A percentile compares a stretch with the other conserved stretches of the same genome.
phyloP scores from a whole-genome alignment of 35 echinoderm and acorn worm genomes.

The Eucidaris tribuloides region DNA sequence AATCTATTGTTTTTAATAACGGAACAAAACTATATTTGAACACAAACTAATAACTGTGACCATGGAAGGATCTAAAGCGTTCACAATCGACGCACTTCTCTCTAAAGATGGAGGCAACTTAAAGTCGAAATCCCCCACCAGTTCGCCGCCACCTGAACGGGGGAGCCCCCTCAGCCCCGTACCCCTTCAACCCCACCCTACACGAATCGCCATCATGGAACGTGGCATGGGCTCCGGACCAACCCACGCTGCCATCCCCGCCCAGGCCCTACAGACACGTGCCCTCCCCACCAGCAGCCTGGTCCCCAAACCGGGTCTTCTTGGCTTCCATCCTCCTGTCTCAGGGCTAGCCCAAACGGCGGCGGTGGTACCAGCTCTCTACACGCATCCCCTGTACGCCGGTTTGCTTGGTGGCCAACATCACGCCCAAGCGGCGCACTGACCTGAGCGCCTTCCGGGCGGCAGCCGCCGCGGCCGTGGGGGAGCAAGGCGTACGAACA shows the following conservation, averaged over 20 bases:
- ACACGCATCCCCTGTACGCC: conserved; percentile 83
- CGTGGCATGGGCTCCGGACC: background rate
- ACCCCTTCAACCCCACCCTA: conserved; percentile 33
- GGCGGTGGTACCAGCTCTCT: conserved; percentile 66
- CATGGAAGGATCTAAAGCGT: conserved; percentile 77
- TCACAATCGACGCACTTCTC: conserved; percentile 84
- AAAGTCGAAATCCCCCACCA: conserved; percentile 22
- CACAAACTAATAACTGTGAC: too few relatives aligned
- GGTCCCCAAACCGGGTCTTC: conserved; percentile 75
- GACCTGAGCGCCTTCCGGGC: conserved; percentile 80
- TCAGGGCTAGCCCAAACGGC: conserved; percentile 12
- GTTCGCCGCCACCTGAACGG: conserved; percentile 28
- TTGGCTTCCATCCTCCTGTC: conserved; percentile 47
- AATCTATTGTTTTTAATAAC: too few relatives aligned
- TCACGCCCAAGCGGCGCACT: conserved; percentile 24
- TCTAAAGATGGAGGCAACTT: conserved; percentile 47
- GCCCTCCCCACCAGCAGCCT: conserved; percentile 40
- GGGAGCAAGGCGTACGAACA: conserved; percentile 5
- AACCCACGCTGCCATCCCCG: too few relatives aligned
- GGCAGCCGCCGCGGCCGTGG: conserved; percentile 54
- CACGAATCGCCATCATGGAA: conserved; percentile 6
- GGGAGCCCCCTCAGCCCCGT: conserved; percentile 43
- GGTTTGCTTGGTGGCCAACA: conserved; percentile 76
- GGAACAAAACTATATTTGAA: too few relatives aligned
- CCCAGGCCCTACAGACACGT: conserved; percentile 44